Conservation (phyloP, 1,140 invertebrate genomes). For the Cydia fagiglandana region DNA sequence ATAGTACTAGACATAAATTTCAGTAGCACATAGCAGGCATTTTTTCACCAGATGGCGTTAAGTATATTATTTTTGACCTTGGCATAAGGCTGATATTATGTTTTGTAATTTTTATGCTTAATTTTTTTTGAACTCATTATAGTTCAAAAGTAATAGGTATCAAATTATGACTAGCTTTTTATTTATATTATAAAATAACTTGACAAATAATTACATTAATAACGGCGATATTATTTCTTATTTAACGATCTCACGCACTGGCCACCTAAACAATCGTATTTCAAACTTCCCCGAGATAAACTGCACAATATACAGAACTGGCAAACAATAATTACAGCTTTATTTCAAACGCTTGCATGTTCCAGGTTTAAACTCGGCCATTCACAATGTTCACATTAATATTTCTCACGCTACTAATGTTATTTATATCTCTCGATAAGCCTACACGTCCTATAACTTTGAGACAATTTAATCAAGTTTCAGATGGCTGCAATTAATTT, state of each 20-base stretch:
- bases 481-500: slow-evolving; percentile 27
- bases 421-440: slow-evolving; percentile 31
- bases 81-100: too few species aligned
- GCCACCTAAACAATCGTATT: background rate
- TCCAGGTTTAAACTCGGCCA: slow-evolving; percentile 16
- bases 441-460: slow-evolving; percentile 31
- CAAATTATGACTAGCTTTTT: too few species aligned
- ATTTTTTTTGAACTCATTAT: too few species aligned
- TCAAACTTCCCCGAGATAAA: slow-evolving; percentile 1
- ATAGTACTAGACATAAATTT: too few species aligned
- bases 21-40: too few species aligned
- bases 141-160: too few species aligned
- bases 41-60: too few species aligned
- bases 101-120: too few species aligned
- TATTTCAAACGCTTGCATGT: slow-evolving; percentile 22
- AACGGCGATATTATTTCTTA: background rate
- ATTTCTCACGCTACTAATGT: slow-evolving; percentile 28
- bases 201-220: background rate
- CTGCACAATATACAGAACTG: slow-evolving; percentile 4
- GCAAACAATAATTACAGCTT: slow-evolving; percentile 9
- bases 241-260: background rate
- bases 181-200: too few species aligned
- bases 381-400: slow-evolving; percentile 30
- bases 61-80: too few species aligned
- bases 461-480: slow-evolving; percentile 23